Evolutionary conservation across 64 coral and sea anemone genomes (phyloP), one percentile per base, ranked within the genome.

Genomic region (Platygyra sinensis): DNA sequence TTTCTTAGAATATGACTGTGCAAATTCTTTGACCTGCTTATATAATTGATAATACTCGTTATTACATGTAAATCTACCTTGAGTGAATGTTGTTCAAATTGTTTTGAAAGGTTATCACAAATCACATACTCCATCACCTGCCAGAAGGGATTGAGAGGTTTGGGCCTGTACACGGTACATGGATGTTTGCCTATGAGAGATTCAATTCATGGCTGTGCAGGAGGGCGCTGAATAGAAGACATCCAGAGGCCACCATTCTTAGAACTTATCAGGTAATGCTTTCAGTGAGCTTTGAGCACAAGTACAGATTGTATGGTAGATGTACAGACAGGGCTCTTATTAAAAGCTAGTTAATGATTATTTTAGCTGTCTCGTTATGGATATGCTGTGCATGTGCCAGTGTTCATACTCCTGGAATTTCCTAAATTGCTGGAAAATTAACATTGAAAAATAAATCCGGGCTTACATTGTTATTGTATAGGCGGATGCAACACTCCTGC

Each of bases 151-250:
- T 90, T 8, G 57, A 71, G 28, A 80, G 31, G 19, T 90, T 90
- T 80, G 88, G 88, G 7, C 88, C 88, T 19, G 77, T 89, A 9
- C 89, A 82, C 29, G 31, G 76, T 82, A 90, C 89, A 55, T 90
- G 76, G 89, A 90, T 90, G 89, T 90, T 72, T 82, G 89, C 78
- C 33, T 90, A 81, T 29, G 78, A 82, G 57, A 90, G 77, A 36
- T 90, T 90, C 28, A 90, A 90, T 59, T 90, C 89, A 17, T 90
- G 89, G 89, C 63, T 90, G 3, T 72, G 89, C 38, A 69, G 78
- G 32, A 82, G 78, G 39, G 89, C 89, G 20, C 9, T 82, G 42
- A 90, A 73, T 39, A 67, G 89, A 60, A 90, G 46, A 90, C 77
- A 90, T 72, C 89, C 89, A 49, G 78, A 90, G 72, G 89, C 89